phyloP scores from a whole-genome alignment of 2,797 vertebrate genomes.

The Okamejei kenojei region DNA sequence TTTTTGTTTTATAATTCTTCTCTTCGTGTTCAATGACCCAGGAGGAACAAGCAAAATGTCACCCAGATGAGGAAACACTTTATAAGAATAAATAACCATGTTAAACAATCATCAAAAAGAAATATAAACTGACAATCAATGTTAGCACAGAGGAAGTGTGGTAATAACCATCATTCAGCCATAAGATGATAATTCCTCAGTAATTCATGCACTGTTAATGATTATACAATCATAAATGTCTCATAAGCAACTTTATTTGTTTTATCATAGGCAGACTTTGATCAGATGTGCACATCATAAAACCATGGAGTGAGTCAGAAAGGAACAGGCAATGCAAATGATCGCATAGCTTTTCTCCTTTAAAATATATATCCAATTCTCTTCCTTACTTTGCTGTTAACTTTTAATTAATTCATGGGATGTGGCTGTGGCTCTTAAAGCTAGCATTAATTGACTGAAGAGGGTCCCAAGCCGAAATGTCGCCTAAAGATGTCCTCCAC shows the following conservation, averaged over 20 bases:
- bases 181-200: neutral
- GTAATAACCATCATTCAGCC: neutral
- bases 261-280: neutral
- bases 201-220: neutral
- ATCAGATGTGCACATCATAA: neutral
- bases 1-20: neutral
- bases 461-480: too few relatives aligned
- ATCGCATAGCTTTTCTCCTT: neutral
- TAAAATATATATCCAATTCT: neutral
- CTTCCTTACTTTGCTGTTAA: neutral
- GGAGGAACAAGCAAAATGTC: neutral
- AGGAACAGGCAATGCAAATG: neutral
- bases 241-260: neutral
- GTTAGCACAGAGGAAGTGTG: neutral
- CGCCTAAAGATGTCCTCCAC: too few relatives aligned
- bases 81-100: neutral
- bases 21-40: neutral
- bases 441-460: too few relatives aligned
- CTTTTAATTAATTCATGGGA: neutral
- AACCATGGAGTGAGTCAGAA: neutral
- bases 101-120: neutral
- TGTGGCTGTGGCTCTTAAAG: neutral
- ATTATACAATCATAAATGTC: neutral
- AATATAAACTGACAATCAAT: neutral
- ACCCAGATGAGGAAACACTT: neutral